A percentile compares a stretch with the other conserved stretches of the same genome.
These are phyloP conservation scores for Aphaenogaster ashmeadi DNA, from an alignment of 1,140 invertebrate genomes.

Conservation along the genomic window DNA sequence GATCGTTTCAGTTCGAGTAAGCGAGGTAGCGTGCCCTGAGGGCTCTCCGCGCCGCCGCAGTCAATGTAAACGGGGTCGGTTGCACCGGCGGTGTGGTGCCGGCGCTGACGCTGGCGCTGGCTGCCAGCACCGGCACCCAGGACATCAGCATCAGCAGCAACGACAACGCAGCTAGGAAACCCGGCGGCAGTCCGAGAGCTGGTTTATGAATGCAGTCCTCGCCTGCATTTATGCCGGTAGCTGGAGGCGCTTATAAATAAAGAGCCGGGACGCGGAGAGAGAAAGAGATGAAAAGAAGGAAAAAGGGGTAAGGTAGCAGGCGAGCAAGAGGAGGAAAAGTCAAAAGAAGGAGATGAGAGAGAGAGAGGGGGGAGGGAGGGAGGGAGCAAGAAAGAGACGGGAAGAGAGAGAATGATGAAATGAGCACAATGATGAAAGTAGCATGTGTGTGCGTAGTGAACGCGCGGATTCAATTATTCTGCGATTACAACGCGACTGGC, in stretches of 20 bases:
- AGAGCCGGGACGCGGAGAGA: slow-evolving; percentile 67
- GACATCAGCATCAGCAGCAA: slow-evolving; percentile 69
- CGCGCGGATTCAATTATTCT: slow-evolving; percentile 85
- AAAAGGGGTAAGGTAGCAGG: slow-evolving; percentile 19
- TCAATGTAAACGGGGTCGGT: slow-evolving; percentile 82
- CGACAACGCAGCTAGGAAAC: slow-evolving; percentile 61
- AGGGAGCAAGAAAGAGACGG: neutral
- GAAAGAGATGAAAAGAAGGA: slow-evolving; percentile 41
- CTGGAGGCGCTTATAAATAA: slow-evolving; percentile 85
- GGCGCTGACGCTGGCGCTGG: slow-evolving; percentile 9
- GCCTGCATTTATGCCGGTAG: slow-evolving; percentile 83
- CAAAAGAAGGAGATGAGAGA: slow-evolving; percentile 23
- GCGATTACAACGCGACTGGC: slow-evolving; percentile 82
- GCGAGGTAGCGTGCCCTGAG: slow-evolving; percentile 81
- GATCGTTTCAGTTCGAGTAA: slow-evolving; percentile 77
- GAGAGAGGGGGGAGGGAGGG: slow-evolving; percentile 42
- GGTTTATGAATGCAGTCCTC: slow-evolving; percentile 85
- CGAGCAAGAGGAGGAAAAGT: slow-evolving; percentile 52
- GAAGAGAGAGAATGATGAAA: slow-evolving; percentile 70
- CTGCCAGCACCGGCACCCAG: slow-evolving; percentile 41
- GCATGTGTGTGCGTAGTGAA: slow-evolving; percentile 65
- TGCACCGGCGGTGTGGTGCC: slow-evolving; percentile 70
- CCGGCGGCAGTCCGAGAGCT: slow-evolving; percentile 67
- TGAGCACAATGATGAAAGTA: slow-evolving; percentile 52
- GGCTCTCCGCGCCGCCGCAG: slow-evolving; percentile 71